Conservation (phyloP, 2,113 vertebrate genomes). For the mouse (Mus musculus) region GRCm39 chr3:97768001-97768500, state of each 20-base stretch:
- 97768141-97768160: slow-evolving; percentile 59
- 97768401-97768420: neutral
- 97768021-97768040: neutral
- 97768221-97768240: slow-evolving; percentile 72
- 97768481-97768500: neutral
- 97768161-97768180: slow-evolving; percentile 48
- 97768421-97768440: neutral
- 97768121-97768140: neutral
- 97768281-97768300: slow-evolving; percentile 75
- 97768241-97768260: slow-evolving; percentile 63
- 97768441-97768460: neutral
- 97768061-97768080: neutral
- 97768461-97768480: neutral
- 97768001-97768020: slow-evolving; percentile 25
- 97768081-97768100: neutral
- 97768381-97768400: neutral
- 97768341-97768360: neutral
- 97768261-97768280: slow-evolving; percentile 58
- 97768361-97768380: neutral
- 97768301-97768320: neutral
- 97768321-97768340: neutral
- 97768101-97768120: neutral
- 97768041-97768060: neutral
- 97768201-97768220: slow-evolving; percentile 70
- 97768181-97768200: slow-evolving; percentile 44